Conservation (phyloP, 2,113 vertebrate species). For the Lophius piscatorius region DNA sequence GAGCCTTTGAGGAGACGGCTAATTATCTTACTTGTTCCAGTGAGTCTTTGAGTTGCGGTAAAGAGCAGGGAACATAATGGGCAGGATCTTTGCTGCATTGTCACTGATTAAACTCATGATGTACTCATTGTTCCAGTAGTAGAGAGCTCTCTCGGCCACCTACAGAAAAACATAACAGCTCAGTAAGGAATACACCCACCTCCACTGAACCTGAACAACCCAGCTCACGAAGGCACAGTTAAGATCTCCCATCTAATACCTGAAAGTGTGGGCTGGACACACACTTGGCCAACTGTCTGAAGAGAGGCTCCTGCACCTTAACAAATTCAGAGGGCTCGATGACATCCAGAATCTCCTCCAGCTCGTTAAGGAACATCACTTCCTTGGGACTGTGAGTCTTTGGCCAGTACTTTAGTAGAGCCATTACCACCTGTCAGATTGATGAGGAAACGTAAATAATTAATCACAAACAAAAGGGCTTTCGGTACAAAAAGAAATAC, state of each 20-base stretch:
- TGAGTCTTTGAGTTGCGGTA: constrained; percentile 99
- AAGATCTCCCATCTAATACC: constrained; percentile 62
- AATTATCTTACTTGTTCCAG: constrained; percentile 95
- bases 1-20: background rate
- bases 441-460: background rate
- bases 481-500: too few relatives aligned
- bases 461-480: background rate
- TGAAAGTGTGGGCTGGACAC: constrained; percentile 98
- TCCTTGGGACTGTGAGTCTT: constrained; percentile 99
- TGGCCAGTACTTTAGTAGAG: constrained; percentile 97
- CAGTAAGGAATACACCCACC: background rate
- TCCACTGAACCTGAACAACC: background rate
- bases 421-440: constrained; percentile 91
- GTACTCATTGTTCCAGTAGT: constrained; percentile 97
- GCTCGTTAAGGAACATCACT: constrained; percentile 97
- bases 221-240: background rate
- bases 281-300: constrained; percentile 96
- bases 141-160: constrained; percentile 94
- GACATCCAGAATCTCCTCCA: constrained; percentile 97
- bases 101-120: constrained; percentile 99
- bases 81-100: constrained; percentile 96
- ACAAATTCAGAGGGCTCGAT: constrained; percentile 98
- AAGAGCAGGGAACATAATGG: constrained; percentile 97
- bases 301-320: constrained; percentile 97
- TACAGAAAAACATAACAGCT: constrained; percentile 48